Evolutionary conservation across 2,113 vertebrate genomes (phyloP).

Genomic region (Phaetusa simplex): DNA sequence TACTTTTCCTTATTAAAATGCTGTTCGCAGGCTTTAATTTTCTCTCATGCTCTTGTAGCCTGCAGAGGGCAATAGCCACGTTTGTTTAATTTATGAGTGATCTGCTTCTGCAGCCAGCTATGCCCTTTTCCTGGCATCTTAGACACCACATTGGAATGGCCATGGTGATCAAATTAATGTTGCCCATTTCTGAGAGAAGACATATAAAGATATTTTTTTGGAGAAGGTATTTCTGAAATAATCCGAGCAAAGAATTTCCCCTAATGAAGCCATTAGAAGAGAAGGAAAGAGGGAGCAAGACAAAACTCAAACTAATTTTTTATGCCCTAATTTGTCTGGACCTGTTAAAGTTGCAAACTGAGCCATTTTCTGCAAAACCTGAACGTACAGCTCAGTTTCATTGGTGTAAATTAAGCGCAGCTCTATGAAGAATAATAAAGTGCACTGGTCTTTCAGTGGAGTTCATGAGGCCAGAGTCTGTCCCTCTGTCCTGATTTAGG

Average conservation of each 20-base stretch:
- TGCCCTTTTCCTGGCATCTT: not conserved
- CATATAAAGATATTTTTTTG: not conserved
- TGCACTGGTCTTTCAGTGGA: not conserved
- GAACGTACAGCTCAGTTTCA: not conserved
- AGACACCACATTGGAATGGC: not conserved
- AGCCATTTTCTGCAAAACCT: not conserved
- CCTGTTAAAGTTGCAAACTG: not conserved
- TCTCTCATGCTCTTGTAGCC: not conserved
- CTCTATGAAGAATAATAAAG: not conserved
- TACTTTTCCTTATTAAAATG: not conserved
- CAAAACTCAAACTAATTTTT: not conserved
- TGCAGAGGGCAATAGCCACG: not conserved
- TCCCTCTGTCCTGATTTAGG: not conserved
- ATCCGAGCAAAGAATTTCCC: not conserved
- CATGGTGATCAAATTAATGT: not conserved
- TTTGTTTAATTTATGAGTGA: not conserved
- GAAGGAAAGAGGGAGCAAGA: not conserved
- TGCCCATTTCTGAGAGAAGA: not conserved
- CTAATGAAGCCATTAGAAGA: not conserved
- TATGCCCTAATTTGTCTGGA: not conserved
- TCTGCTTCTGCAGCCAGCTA: not conserved
- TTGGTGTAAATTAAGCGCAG: not conserved
- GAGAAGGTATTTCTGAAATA: not conserved
- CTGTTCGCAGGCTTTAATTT: not conserved
- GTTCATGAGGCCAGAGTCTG: not conserved